Conservation (phyloP, 2,113 vertebrate genomes). For the Scopus umbretta region DNA sequence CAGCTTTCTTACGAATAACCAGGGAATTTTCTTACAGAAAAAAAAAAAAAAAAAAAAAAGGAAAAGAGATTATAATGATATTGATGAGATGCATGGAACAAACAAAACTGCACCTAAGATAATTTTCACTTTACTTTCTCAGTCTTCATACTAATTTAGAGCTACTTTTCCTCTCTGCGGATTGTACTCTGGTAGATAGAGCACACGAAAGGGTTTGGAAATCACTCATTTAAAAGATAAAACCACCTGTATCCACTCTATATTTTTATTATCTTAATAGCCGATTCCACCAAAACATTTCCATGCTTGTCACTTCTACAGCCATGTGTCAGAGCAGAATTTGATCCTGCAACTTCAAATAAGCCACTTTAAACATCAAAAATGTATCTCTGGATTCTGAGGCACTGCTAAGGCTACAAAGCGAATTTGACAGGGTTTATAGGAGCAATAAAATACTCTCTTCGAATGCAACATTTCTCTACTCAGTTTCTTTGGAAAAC, state of each 20-base stretch:
- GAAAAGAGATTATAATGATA: neutral
- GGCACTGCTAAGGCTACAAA: neutral
- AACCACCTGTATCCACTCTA: neutral
- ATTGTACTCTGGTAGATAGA: neutral
- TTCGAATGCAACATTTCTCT: neutral
- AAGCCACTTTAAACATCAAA: neutral
- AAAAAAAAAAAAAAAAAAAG: too few relatives aligned
- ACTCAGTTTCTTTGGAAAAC: neutral
- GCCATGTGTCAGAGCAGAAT: neutral
- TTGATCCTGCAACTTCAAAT: neutral
- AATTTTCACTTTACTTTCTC: neutral
- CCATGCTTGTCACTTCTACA: neutral
- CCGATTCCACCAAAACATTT: neutral
- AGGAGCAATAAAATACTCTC: neutral
- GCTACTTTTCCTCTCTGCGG: neutral
- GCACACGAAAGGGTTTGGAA: neutral
- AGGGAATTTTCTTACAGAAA: neutral
- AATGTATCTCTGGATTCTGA: neutral
- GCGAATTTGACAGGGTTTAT: neutral
- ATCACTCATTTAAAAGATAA: neutral
- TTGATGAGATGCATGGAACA: neutral
- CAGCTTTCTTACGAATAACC: neutral
- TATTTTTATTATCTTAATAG: neutral
- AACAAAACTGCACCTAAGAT: neutral
- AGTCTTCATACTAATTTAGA: neutral